Conservation (phyloP, 2,113 vertebrate species). For the Herpailurus yagouaroundi region DNA sequence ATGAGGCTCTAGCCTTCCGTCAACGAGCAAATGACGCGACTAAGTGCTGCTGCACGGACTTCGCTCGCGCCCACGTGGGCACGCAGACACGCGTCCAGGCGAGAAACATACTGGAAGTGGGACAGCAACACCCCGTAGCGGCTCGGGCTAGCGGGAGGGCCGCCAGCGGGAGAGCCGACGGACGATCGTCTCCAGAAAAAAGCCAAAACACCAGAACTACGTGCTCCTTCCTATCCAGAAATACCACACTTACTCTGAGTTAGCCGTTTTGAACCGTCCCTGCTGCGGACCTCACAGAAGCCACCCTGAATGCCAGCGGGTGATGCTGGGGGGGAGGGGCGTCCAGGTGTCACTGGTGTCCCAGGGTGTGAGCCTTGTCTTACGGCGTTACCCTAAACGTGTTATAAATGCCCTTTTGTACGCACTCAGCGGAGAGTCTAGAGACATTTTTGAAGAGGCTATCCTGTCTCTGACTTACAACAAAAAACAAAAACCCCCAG, state of each 20-base stretch:
- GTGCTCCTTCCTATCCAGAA: accelerated
- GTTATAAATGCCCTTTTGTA: accelerated
- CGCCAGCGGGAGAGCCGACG: accelerated
- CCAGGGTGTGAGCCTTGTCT: accelerated
- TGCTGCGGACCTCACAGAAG: accelerated
- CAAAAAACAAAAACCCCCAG: neutral
- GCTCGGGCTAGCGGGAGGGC: too few relatives aligned
- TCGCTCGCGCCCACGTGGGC: accelerated
- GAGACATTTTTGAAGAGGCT: neutral
- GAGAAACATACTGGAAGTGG: accelerated
- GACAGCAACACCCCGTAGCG: accelerated
- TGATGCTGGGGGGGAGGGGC: neutral
- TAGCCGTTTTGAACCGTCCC: accelerated
- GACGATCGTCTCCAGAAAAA: neutral
- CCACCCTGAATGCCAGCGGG: neutral
- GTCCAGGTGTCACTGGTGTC: accelerated
- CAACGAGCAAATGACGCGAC: accelerated
- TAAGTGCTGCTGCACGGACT: accelerated
- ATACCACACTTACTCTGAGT: too few relatives aligned
- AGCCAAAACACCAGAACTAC: neutral
- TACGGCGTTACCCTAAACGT: accelerated
- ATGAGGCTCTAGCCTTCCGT: accelerated
- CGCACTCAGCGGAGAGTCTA: accelerated
- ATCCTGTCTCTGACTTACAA: neutral
- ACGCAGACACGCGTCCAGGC: accelerated